Evolutionary conservation across 2,888 invertebrate genomes (phyloP), one percentile per base, ranked within the genome.

Genomic region (Steromphala cineraria): DNA sequence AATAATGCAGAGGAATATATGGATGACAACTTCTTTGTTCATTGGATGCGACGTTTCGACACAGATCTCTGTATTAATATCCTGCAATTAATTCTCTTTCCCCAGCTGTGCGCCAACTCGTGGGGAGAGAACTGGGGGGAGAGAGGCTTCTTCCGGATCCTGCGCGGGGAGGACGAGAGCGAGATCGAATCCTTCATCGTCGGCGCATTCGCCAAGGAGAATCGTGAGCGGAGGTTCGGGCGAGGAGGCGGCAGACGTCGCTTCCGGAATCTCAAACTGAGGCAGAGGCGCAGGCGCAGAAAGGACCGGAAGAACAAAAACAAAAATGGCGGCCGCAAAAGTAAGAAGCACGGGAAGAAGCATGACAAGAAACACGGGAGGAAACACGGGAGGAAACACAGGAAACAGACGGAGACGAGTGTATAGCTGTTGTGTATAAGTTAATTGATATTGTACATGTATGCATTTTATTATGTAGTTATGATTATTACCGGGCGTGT

Each of bases 91-190:
- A 4, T 2, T 36, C 36, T 13, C 4, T 56, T 77, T 21, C 81
- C 77, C 7, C 94, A 98, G 98, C 95, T 97, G 91, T 97, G 96
- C 62, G 97, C 97, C 74, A 99, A 99, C 94, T 98, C 98, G 52
- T 99, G 99, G 99, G 98, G 99, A 10, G 90, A 93, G 0, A 94
- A 95, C 87, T 99, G 98, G 98, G 99, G 98, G 13, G 98, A 98
- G 92, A 94, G 95, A 84, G 99, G 99, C 0, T 96, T 96, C 92
- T 98, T 99, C 95, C 95, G 96, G 82, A 98, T 99, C 89, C 93
- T 95, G 5, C 95, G 97, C 81, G 98, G 98, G 62, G 93, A 92
- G 79, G 96, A 98, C 94, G 98, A 98, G 92, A 97, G 97, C 90
- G 96, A 96, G 86, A 98, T 99, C 91, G 98, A 99, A 92, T 95